Evolutionary conservation across 2,888 invertebrate genomes (phyloP).

Genomic region (Conistra vaccinii): DNA sequence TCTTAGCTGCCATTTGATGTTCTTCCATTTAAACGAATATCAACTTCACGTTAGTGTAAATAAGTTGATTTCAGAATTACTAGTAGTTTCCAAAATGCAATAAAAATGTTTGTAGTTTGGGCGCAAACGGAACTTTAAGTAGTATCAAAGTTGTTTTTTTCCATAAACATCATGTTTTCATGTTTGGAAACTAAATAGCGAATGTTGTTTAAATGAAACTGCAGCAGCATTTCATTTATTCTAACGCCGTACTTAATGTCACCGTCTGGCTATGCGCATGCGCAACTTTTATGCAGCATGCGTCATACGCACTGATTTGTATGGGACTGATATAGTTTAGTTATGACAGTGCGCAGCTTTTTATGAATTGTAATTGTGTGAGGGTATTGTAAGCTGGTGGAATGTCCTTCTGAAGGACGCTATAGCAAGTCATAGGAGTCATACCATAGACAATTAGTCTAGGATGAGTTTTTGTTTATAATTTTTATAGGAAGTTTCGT

Average conservation of each 20-base stretch:
- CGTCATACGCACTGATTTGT: slow-evolving; percentile 63
- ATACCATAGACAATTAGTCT: background rate
- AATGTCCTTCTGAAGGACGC: slow-evolving; percentile 54
- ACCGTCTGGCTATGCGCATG: slow-evolving; percentile 68
- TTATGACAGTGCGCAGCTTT: slow-evolving; percentile 54
- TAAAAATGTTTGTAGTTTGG: background rate
- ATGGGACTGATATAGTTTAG: slow-evolving; percentile 59
- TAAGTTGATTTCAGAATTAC: background rate
- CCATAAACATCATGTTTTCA: background rate
- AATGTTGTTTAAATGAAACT: slow-evolving; percentile 22
- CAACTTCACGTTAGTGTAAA: background rate
- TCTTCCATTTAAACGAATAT: background rate
- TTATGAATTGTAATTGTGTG: slow-evolving; percentile 50
- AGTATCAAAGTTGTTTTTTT: background rate
- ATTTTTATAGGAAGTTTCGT: background rate
- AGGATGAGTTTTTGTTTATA: background rate
- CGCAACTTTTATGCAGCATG: slow-evolving; percentile 59
- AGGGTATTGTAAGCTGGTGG: slow-evolving; percentile 1
- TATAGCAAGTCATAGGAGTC: background rate
- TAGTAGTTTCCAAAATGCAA: background rate
- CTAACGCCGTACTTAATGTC: slow-evolving; percentile 62
- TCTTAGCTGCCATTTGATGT: background rate
- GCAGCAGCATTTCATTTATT: slow-evolving; percentile 46
- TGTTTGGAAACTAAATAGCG: background rate
- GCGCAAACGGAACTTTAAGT: background rate